A percentile compares a stretch with the other conserved stretches of the same genome.
Evolutionary conservation across 2,113 vertebrate genomes (phyloP).

Genomic region (Catharus fuscescens): DNA sequence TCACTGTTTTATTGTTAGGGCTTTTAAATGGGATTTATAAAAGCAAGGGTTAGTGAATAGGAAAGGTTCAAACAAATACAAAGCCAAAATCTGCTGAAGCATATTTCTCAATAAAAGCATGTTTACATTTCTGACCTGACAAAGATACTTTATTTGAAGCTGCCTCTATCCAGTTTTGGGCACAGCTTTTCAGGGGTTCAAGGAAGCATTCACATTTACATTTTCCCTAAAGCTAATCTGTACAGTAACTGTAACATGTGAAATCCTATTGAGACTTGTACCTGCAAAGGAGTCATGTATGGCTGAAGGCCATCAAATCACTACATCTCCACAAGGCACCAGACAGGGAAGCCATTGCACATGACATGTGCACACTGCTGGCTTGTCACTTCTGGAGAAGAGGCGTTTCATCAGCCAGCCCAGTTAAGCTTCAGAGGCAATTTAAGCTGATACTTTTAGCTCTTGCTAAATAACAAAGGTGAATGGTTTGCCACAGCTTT

Average conservation of each 20-base stretch:
- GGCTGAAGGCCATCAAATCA: background rate
- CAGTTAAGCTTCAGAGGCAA: background rate
- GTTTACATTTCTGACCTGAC: background rate
- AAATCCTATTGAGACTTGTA: background rate
- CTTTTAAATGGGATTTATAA: background rate
- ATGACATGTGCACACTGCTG: background rate
- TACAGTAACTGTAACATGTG: background rate
- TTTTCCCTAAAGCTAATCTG: background rate
- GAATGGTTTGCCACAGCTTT: background rate
- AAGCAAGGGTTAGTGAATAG: background rate
- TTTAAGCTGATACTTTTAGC: background rate
- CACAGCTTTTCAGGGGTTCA: background rate
- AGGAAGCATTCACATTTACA: background rate
- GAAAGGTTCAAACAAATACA: background rate
- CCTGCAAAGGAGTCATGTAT: rapidly evolving
- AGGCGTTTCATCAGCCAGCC: background rate
- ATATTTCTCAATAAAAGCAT: background rate
- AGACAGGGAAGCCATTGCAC: background rate
- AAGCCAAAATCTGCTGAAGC: background rate
- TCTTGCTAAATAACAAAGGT: background rate
- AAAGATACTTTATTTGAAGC: background rate
- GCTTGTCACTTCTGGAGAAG: background rate
- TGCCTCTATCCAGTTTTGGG: background rate
- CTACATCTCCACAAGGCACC: background rate
- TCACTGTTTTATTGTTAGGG: background rate